Percentiles rank a stretch among this genome's conserved stretches.
phyloP scores from a whole-genome alignment of 2,113 vertebrate species.

The Archocentrus centrarchus region DNA sequence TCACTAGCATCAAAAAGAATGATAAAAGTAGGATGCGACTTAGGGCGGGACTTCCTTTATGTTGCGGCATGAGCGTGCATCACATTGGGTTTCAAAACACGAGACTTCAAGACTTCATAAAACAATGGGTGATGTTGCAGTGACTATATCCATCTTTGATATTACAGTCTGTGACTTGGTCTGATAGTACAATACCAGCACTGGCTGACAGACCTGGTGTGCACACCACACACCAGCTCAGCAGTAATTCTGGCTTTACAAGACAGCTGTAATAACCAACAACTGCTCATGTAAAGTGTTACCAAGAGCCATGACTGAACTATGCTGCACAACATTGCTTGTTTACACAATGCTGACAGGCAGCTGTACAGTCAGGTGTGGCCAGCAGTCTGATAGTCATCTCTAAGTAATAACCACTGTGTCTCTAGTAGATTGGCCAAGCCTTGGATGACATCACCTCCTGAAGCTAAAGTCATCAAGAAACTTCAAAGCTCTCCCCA shows the following conservation, averaged over 20 bases:
- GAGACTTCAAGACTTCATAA: not conserved
- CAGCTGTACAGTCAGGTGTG: not conserved
- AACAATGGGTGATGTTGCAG: not conserved
- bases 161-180: not conserved
- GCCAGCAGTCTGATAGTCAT: not conserved
- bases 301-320: not conserved
- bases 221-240: slow-evolving; percentile 11
- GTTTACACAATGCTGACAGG: not conserved
- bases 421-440: not conserved
- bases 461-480: not conserved
- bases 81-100: not conserved
- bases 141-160: slow-evolving; percentile 9
- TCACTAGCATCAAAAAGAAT: not conserved
- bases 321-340: not conserved
- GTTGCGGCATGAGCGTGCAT: no score
- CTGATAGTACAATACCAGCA: slow-evolving; percentile 1
- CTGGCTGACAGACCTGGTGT: not conserved
- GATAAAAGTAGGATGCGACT: not conserved
- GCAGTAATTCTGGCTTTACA: slow-evolving; percentile 30
- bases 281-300: slow-evolving; percentile 14
- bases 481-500: not conserved
- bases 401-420: not conserved
- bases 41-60: not conserved
- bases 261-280: slow-evolving; percentile 44
- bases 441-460: not conserved